Conservation (phyloP, 2,113 vertebrate species). For the Bubo blakistoni region DNA sequence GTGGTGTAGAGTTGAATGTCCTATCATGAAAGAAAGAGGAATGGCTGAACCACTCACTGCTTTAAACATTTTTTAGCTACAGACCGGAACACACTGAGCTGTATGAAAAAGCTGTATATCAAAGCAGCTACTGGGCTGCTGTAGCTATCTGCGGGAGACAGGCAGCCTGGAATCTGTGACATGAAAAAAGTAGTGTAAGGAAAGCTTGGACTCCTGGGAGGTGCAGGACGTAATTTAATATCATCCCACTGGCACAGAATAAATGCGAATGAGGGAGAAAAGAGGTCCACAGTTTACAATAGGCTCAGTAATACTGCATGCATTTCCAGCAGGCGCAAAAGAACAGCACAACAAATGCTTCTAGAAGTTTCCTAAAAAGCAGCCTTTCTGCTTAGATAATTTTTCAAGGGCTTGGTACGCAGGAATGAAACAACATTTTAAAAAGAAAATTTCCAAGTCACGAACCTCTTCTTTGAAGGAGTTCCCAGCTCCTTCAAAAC, state of each 20-base stretch:
- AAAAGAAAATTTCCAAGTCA: slow-evolving; percentile 56
- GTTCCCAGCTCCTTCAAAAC: slow-evolving; percentile 39
- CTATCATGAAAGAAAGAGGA: neutral
- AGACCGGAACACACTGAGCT: neutral
- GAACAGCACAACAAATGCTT: slow-evolving; percentile 19
- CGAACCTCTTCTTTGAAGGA: slow-evolving; percentile 39
- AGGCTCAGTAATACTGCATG: neutral
- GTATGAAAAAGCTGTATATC: neutral
- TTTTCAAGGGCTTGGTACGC: slow-evolving; percentile 23
- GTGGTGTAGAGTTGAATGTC: neutral
- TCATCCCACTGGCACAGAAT: neutral
- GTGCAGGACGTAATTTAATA: slow-evolving; percentile 33
- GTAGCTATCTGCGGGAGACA: neutral
- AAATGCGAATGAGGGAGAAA: neutral
- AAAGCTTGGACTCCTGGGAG: neutral
- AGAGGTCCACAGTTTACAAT: neutral
- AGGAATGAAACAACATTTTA: slow-evolving; percentile 42
- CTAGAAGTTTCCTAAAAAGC: slow-evolving; percentile 42
- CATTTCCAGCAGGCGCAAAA: neutral
- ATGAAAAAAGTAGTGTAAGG: neutral
- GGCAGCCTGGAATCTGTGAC: neutral
- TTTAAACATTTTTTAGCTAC: neutral
- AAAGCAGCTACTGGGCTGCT: neutral
- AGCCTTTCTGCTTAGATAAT: slow-evolving; percentile 42
- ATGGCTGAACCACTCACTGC: accelerated